Evolutionary conservation across 1,140 invertebrate species (phyloP), one percentile per base, ranked within the genome.

Genomic region (Metaphire vulgaris): DNA sequence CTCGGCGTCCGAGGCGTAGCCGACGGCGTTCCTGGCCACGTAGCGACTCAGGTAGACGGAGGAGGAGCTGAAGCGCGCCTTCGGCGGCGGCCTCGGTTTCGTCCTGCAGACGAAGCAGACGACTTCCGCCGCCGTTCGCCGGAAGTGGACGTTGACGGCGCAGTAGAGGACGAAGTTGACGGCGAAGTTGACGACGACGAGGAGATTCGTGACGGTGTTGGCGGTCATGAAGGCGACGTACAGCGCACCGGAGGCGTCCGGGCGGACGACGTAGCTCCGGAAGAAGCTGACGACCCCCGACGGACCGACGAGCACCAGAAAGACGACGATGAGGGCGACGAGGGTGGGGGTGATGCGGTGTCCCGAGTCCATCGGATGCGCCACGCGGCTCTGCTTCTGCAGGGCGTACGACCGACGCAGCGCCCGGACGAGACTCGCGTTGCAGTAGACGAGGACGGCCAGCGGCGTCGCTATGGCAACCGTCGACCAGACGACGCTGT

Each of bases 401-500:
- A 77, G 33, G 30, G 32, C 29, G 12, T 29, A 31, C 15, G 76
- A 77, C 2, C 70, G 70, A 28, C 41, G 31, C 28, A 77, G 65
- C 26, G 76, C 82, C 30, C 80, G 73, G 68, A 83, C 82, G 26
- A 85, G 79, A 68, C 82, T 81, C 14, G 83, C 81, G 69, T 85
- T 85, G 74, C 82, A 84, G 71, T 80, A 81, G 15, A 84, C 74
- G 16, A 85, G 80, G 1, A 85, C 76, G 26, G 82, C 41, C 1
- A 85, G 77, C 0, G 84, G 84, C 1, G 83, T 76, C 34, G 84
- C 82, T 33, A 84, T 84, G 29, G 82, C 83, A 6, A 84, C 34
- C 1, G 82, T 79, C 0, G 83, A 82, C 83, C 84, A 85, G 21
- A 83, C n/a, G 15, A 81, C 74, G 68, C 83, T 65, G 74, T 85